phyloP scores from a whole-genome alignment of 1,140 invertebrate species.

The Hypsibius dujardini region DNA sequence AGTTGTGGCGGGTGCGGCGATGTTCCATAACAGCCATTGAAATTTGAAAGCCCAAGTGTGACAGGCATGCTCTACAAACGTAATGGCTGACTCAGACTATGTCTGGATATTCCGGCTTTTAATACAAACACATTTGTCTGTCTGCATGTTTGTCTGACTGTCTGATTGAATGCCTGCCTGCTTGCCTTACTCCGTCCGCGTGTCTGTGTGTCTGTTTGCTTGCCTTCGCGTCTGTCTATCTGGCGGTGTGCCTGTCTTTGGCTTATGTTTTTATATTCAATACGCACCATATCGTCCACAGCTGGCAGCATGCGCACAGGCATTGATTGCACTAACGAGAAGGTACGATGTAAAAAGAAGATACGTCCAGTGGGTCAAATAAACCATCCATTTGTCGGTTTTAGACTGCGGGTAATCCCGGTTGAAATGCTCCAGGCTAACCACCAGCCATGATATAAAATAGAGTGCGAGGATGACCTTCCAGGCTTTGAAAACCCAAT shows the following conservation, averaged over 20 bases:
- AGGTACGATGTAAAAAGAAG: not conserved
- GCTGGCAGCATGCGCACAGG: not conserved
- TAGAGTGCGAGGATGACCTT: not conserved
- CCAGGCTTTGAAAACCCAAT: not conserved
- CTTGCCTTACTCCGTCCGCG: too few relatives aligned
- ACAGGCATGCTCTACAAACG: too few relatives aligned
- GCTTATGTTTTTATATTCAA: too few relatives aligned
- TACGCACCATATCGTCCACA: too few relatives aligned
- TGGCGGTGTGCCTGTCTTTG: too few relatives aligned
- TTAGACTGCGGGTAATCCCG: not conserved
- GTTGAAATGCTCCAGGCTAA: not conserved
- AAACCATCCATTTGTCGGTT: not conserved
- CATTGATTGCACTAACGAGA: not conserved
- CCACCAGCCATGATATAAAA: not conserved
- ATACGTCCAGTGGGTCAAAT: slow-evolving; percentile 13
- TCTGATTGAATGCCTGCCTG: too few relatives aligned
- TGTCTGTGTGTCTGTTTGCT: too few relatives aligned
- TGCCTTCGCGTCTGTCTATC: too few relatives aligned
- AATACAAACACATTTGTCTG: too few relatives aligned
- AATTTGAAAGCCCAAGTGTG: not conserved
- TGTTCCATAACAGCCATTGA: slow-evolving; percentile 11
- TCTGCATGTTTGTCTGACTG: too few relatives aligned
- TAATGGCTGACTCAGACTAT: too few relatives aligned
- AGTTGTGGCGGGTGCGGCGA: not conserved
- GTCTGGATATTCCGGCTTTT: too few relatives aligned